A percentile compares a stretch with the other conserved stretches of the same genome.
Conservation (phyloP, 2,888 invertebrate species). For the Spilarctia lutea region DNA sequence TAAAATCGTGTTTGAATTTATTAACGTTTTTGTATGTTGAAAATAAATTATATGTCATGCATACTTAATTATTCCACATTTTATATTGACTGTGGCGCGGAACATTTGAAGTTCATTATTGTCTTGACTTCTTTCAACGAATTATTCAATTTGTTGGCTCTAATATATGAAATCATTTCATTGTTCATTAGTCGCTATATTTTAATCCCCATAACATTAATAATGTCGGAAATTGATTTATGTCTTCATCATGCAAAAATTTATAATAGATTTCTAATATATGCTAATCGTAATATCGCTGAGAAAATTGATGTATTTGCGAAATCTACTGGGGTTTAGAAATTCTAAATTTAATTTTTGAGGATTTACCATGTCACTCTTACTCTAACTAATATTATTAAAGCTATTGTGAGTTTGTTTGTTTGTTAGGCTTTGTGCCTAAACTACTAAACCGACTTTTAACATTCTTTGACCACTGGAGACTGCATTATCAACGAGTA, state of each 20-base stretch:
- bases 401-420: no score
- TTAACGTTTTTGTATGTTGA: neutral
- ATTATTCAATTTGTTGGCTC: slow-evolving; percentile 53
- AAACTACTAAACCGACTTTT: no score
- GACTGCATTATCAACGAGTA: no score
- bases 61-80: neutral
- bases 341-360: slow-evolving; percentile 24
- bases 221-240: neutral
- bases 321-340: neutral
- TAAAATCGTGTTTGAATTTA: neutral
- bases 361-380: slow-evolving; percentile 21
- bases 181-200: slow-evolving; percentile 65
- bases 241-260: neutral
- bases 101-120: neutral
- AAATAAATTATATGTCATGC: neutral
- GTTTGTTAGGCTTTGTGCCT: no score
- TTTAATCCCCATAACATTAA: slow-evolving; percentile 21
- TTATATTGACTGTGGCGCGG: neutral
- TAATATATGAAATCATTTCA: slow-evolving; percentile 61
- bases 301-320: neutral
- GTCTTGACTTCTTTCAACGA: slow-evolving; percentile 64
- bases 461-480: no score
- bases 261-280: neutral
- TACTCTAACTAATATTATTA: slow-evolving; percentile 3
- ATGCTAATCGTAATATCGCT: neutral